Percentiles rank a stretch among this genome's conserved stretches.
phyloP scores from a whole-genome alignment of 2,888 invertebrate genomes.

The Beris chalybata region DNA sequence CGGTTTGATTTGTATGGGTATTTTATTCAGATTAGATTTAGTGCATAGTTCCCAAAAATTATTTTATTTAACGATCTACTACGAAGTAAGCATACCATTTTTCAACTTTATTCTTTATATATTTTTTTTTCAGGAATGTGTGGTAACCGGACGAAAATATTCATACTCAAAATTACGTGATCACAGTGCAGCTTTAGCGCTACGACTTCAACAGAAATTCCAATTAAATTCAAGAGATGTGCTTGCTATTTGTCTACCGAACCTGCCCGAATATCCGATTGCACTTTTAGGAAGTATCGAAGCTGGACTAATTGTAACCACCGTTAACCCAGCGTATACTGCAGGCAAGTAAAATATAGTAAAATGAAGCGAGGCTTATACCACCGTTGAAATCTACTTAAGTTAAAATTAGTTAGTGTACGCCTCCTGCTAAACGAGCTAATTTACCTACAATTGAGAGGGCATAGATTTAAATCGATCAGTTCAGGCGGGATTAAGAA shows the following conservation, averaged over 20 bases:
- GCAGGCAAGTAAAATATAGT: conserved; percentile 55
- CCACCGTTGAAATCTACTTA: too few relatives aligned
- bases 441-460: too few relatives aligned
- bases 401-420: too few relatives aligned
- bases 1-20: too few relatives aligned
- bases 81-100: too few relatives aligned
- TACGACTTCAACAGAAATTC: conserved; percentile 67
- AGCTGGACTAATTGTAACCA: conserved; percentile 70
- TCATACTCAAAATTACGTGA: conserved; percentile 70
- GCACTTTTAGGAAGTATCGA: conserved; percentile 67
- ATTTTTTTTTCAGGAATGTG: conserved; percentile 64
- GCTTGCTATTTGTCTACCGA: conserved; percentile 72
- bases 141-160: conserved; percentile 70
- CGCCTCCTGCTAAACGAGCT: too few relatives aligned
- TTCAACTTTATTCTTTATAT: neutral
- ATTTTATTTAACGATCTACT: too few relatives aligned
- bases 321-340: conserved; percentile 76
- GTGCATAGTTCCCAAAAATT: too few relatives aligned
- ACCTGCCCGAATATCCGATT: conserved; percentile 74
- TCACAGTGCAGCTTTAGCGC: conserved; percentile 66
- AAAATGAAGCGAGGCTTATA: too few relatives aligned
- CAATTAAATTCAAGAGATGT: conserved; percentile 68
- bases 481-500: too few relatives aligned
- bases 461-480: too few relatives aligned
- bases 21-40: too few relatives aligned